Evolutionary conservation across 2,888 invertebrate genomes (phyloP).

Genomic region (Griposia aprilina): DNA sequence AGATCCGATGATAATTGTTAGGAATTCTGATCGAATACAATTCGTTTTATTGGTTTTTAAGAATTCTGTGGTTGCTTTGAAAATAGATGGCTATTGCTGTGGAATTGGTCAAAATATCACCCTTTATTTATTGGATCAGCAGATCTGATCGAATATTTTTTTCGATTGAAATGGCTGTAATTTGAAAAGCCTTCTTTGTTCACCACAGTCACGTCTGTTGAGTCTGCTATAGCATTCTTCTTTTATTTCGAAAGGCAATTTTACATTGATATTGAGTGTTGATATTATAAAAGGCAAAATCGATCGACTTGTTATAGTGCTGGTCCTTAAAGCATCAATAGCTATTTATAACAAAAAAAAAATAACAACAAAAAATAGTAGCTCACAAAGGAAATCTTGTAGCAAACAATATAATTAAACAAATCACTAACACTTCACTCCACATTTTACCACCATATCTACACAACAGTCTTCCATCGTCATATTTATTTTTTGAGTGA

Average conservation of each 20-base stretch:
- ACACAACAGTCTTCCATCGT: too few species aligned
- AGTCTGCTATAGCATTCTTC: neutral
- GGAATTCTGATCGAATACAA: constrained; percentile 11
- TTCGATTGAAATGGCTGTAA: neutral
- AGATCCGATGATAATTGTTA: constrained; percentile 27
- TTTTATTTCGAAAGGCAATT: neutral
- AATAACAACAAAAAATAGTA: too few species aligned
- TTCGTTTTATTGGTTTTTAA: constrained; percentile 29
- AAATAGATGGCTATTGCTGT: neutral
- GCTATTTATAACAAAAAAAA: too few species aligned
- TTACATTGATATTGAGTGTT: neutral
- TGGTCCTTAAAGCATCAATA: neutral
- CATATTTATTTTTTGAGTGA: neutral
- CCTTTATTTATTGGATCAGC: constrained; percentile 14
- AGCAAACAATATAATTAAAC: too few species aligned
- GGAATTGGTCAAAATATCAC: neutral
- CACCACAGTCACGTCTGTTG: too few species aligned
- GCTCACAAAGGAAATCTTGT: too few species aligned
- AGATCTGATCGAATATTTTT: neutral
- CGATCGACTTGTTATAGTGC: neutral
- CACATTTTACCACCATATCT: too few species aligned
- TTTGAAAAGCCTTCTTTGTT: neutral
- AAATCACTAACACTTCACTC: too few species aligned
- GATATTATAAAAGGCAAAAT: neutral
- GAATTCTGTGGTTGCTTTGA: constrained; percentile 11